Evolutionary conservation across 1,140 invertebrate species (phyloP).

Genomic region (Drosophila equinoxialis): DNA sequence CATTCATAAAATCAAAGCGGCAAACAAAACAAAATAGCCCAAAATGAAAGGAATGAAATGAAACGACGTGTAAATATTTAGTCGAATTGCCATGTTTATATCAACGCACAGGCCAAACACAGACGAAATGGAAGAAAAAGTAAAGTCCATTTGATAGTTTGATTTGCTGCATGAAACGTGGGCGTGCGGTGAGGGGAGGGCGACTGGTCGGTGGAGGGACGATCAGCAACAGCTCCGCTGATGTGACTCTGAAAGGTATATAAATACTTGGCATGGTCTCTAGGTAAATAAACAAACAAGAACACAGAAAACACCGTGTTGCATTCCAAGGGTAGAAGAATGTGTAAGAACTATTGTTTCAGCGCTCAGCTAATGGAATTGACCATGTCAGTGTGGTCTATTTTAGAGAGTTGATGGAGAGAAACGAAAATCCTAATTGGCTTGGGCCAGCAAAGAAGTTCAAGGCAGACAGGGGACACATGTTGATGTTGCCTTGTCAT

Average conservation of each 20-base stretch:
- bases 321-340: constrained; percentile 16
- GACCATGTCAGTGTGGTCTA: neutral
- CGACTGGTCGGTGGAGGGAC: neutral
- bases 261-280: constrained; percentile 45
- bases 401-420: neutral
- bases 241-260: constrained; percentile 68
- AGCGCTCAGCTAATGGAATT: neutral
- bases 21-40: constrained; percentile 40
- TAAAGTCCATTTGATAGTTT: constrained; percentile 52
- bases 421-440: constrained; percentile 3
- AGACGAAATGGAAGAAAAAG: constrained; percentile 26
- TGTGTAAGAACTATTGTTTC: neutral
- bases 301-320: constrained; percentile 17
- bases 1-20: constrained; percentile 60
- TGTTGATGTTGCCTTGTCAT: neutral
- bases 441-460: constrained; percentile 5
- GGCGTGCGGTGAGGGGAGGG: neutral
- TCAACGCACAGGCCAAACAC: constrained; percentile 31
- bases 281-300: constrained; percentile 54
- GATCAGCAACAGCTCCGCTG: constrained; percentile 25
- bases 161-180: constrained; percentile 29
- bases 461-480: constrained; percentile 10
- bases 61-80: constrained; percentile 62
- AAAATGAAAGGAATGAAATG: constrained; percentile 61
- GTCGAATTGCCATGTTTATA: constrained; percentile 60